phyloP scores from a whole-genome alignment of 2,888 invertebrate genomes.

The Nomada lathburiana region DNA sequence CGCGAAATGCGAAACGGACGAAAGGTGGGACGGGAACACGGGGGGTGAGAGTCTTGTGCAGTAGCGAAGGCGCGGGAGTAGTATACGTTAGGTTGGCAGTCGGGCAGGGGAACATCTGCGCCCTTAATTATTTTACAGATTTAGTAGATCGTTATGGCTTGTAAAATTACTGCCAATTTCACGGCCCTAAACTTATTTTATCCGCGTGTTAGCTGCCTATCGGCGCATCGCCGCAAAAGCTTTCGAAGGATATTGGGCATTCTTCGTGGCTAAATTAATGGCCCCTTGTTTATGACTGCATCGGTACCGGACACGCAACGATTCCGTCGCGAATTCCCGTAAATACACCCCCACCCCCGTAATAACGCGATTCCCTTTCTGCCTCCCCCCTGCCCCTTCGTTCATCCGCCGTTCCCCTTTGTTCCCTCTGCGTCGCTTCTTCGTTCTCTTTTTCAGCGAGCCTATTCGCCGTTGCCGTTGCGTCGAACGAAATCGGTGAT shows the following conservation, averaged over 20 bases:
- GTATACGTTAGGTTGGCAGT: slow-evolving; percentile 38
- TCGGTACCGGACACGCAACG: slow-evolving; percentile 80
- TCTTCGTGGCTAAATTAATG: slow-evolving; percentile 83
- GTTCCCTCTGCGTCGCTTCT: slow-evolving; percentile 1
- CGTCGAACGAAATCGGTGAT: neutral
- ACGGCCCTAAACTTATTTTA: slow-evolving; percentile 84
- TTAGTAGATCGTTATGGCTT: slow-evolving; percentile 85
- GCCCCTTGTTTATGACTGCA: slow-evolving; percentile 83
- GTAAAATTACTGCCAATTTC: slow-evolving; percentile 85
- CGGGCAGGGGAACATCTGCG: slow-evolving; percentile 79
- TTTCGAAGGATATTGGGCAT: slow-evolving; percentile 81
- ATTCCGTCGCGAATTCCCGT: slow-evolving; percentile 81
- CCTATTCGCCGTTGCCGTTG: neutral
- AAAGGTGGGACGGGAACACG: neutral
- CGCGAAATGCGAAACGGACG: slow-evolving; percentile 17
- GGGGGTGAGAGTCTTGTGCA: slow-evolving; percentile 6
- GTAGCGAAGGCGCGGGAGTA: slow-evolving; percentile 31
- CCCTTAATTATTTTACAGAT: slow-evolving; percentile 84
- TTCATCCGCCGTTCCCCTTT: neutral
- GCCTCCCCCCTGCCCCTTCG: slow-evolving; percentile 15
- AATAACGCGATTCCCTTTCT: slow-evolving; percentile 67
- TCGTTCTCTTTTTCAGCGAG: neutral
- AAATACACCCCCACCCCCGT: slow-evolving; percentile 65
- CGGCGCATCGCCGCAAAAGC: slow-evolving; percentile 74
- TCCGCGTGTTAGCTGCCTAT: slow-evolving; percentile 78